Conservation (phyloP, 1,140 invertebrate species). For the Condylostylus longicornis region DNA sequence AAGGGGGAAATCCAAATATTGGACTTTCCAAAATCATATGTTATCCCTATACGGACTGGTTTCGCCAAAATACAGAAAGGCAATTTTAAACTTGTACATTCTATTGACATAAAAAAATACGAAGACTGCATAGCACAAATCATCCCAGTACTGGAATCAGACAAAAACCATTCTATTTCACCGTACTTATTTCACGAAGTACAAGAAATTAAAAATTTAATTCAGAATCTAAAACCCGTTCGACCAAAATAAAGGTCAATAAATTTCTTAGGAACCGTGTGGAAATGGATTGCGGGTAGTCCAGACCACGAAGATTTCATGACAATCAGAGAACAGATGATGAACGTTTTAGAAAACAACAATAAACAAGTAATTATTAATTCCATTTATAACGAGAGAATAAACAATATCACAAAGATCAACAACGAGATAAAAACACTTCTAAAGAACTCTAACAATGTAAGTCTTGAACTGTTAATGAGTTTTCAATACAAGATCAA, state of each 20-base stretch:
- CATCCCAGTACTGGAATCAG: slow-evolving; percentile 4
- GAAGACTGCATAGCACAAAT: slow-evolving; percentile 3
- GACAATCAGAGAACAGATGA: slow-evolving; percentile 3
- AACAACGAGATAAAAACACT: too few relatives aligned
- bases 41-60: too few relatives aligned
- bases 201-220: too few relatives aligned
- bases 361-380: slow-evolving; percentile 9
- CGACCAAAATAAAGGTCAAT: slow-evolving; percentile 1
- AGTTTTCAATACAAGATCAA: too few relatives aligned
- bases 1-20: too few relatives aligned
- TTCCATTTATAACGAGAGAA: not conserved
- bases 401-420: slow-evolving; percentile 6
- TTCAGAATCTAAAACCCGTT: too few relatives aligned
- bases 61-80: slow-evolving; percentile 6
- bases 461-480: too few relatives aligned
- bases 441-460: too few relatives aligned
- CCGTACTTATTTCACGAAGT: not conserved
- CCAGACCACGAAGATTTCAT: slow-evolving; percentile 6
- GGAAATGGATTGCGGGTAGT: slow-evolving; percentile 6
- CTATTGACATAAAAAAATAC: not conserved
- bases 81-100: not conserved
- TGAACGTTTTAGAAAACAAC: slow-evolving; percentile 7
- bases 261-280: slow-evolving; percentile 4
- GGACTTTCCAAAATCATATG: too few relatives aligned
- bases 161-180: not conserved